Percentiles rank a stretch among this genome's conserved stretches.
phyloP scores from a whole-genome alignment of 2,797 vertebrate species.

The Ambastaia sidthimunki region DNA sequence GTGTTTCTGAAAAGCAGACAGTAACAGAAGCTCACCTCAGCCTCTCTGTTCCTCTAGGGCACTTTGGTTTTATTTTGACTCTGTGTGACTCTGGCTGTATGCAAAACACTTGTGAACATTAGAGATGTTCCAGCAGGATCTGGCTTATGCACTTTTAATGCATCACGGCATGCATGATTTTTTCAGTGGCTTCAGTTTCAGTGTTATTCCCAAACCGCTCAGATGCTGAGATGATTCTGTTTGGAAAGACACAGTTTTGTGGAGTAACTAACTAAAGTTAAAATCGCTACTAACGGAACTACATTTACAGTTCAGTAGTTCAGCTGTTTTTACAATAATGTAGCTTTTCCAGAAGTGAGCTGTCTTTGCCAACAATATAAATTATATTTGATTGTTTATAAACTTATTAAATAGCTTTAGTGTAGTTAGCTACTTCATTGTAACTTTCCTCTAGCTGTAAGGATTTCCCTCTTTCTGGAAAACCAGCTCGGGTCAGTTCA shows the following conservation, averaged over 20 bases:
- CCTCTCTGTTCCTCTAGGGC: not conserved
- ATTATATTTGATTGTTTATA: no score
- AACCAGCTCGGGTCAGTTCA: slow-evolving; percentile 8
- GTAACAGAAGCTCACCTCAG: not conserved
- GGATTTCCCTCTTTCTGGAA: slow-evolving; percentile 27
- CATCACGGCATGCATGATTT: slow-evolving; percentile 38
- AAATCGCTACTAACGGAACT: not conserved
- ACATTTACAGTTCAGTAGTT: no score
- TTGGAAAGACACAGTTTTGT: not conserved
- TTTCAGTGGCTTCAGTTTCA: slow-evolving; percentile 30
- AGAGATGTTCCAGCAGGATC: slow-evolving; percentile 1
- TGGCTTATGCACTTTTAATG: slow-evolving; percentile 51
- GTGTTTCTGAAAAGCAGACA: slow-evolving; percentile 15
- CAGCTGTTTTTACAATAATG: no score
- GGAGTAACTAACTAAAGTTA: not conserved
- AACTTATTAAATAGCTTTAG: no score
- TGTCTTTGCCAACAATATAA: no score
- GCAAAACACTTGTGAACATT: slow-evolving; percentile 20
- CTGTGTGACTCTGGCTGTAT: slow-evolving; percentile 14
- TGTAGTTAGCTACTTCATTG: no score
- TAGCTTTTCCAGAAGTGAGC: no score
- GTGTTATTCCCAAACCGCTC: slow-evolving; percentile 6
- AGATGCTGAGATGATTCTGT: slow-evolving; percentile 5
- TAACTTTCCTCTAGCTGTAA: no score
- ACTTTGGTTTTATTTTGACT: slow-evolving; percentile 7